Base-by-base conservation (phyloP, 1,140 invertebrate genomes). In the Pseudomyrmex flavicornis region DNA sequence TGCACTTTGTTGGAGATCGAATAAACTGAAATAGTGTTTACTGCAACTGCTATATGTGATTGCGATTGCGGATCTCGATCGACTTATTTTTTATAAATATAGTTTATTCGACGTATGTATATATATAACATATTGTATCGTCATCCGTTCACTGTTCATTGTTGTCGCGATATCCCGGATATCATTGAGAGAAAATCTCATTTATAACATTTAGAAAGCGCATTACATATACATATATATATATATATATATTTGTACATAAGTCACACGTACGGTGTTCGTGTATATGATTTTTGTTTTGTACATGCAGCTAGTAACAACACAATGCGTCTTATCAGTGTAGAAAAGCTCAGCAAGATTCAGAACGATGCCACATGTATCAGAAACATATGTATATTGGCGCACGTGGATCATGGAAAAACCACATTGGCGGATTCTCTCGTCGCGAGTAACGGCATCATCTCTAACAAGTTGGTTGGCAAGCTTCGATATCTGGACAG, bases 401-500 rank as follows among this genome's bases (percentile, higher is more conserved):
- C 99, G 15, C 99, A 99, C 95, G 99, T 99, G 77, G 99, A 99
- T 94, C 99, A 99, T 96, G 99, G 99, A 0, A 99, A 99, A 95
- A 99, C 99, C 0, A 99, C 99, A 5, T 93, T 99, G 70, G 99
- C 99, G 1, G 99, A 99, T 95, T 97, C 97, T 52, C 93, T 99
- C 20, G 96, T 99, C 80, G 98, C 99, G 9, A 98, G 97, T 88
- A 99, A 99, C 96, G 98, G 98, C 35, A 98, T 99, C 82, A 99
- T 99, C 89, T 99, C 98, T 9, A 96, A 97, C 88, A 96, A 97
- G 92, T 96, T 98, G 95, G 98, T 98, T 46, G 99, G 98, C 8
- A 98, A 98, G 91, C 95, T 99, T 63, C 95, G 97, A 10, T 99
- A 99, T 90, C 95, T 99, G 96, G 99, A 99, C 91, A 99, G 98